phyloP scores from a whole-genome alignment of 1,140 invertebrate genomes.

The Streblospio benedicti region DNA sequence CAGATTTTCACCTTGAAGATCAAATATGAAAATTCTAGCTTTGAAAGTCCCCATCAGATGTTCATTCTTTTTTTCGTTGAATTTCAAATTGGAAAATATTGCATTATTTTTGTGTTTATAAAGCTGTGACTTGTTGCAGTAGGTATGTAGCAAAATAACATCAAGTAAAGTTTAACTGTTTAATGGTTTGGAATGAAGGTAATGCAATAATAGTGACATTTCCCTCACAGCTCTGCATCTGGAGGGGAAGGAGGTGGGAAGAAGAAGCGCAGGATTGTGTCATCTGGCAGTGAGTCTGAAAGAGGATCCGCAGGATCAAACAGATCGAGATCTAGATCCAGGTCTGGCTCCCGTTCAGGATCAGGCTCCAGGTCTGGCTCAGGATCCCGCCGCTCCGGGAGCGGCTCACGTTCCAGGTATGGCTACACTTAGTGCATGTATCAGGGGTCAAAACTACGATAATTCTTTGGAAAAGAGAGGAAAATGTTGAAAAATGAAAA shows the following conservation, averaged over 20 bases:
- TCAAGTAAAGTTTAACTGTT: background rate
- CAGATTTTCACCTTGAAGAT: background rate
- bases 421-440: no score
- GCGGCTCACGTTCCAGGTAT: constrained; percentile 22
- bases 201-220: no score
- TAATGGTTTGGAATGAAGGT: background rate
- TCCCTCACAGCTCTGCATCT: no score
- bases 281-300: constrained; percentile 40
- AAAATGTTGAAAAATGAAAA: no score
- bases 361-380: constrained; percentile 35
- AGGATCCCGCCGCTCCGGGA: constrained; percentile 21
- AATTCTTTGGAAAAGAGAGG: no score
- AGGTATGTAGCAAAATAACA: background rate
- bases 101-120: background rate
- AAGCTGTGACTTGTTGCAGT: background rate
- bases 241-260: constrained; percentile 31
- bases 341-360: constrained; percentile 38
- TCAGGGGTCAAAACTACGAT: no score
- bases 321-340: constrained; percentile 18
- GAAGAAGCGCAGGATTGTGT: constrained; percentile 46
- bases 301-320: constrained; percentile 23
- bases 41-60: background rate
- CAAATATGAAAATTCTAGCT: background rate
- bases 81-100: background rate
- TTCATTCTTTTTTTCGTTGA: background rate